Base-by-base conservation (phyloP, 2,888 invertebrate species). In the Orgyia antiqua region DNA sequence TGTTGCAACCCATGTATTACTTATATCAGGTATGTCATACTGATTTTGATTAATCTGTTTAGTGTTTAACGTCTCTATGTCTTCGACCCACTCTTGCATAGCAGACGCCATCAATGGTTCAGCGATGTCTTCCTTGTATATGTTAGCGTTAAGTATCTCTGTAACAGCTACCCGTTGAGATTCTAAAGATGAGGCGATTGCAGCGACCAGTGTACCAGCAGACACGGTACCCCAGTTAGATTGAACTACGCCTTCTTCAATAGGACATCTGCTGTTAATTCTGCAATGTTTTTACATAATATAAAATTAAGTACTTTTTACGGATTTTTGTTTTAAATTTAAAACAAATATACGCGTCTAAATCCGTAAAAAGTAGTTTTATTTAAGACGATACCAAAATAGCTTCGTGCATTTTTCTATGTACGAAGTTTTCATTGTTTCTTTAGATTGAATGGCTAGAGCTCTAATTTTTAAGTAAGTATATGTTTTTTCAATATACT, bases 241-340 rank as follows among this genome's bases (percentile, higher is more conserved):
- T 56, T 88, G 80, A 6, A 92, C 73, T 0, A 91, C 89, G 1
- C 93, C 93, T 18, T 87, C 82, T 75, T 92, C 92, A 36, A 89
- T 78, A 0, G 92, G 91, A 58, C 92, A 92, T 47, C 86, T 64
- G 50, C 88, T 88, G 30, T 59, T 51, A 12, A 73, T 57, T 47
- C 86, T 84, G 55, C 25, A 66, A 68, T 27, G 27, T 27, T 18
- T 15, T 4, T 4, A 6, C 10, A 10, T 23, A 23, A 15, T 15
- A 15, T 15, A 20, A 20, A 20, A 20, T 5, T n/a, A 20, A 9
- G 20, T 20, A 8, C n/a, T n/a, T n/a, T n/a, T n/a, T n/a, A n/a
- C n/a, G n/a, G n/a, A n/a, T n/a, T n/a, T n/a, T n/a, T n/a, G n/a
- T n/a, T n/a, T n/a, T n/a, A n/a, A n/a, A n/a, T n/a, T n/a, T n/a